These are phyloP conservation scores for Bambusicola thoracicus DNA, from an alignment of 2,113 vertebrate species.

Conservation along the genomic window DNA sequence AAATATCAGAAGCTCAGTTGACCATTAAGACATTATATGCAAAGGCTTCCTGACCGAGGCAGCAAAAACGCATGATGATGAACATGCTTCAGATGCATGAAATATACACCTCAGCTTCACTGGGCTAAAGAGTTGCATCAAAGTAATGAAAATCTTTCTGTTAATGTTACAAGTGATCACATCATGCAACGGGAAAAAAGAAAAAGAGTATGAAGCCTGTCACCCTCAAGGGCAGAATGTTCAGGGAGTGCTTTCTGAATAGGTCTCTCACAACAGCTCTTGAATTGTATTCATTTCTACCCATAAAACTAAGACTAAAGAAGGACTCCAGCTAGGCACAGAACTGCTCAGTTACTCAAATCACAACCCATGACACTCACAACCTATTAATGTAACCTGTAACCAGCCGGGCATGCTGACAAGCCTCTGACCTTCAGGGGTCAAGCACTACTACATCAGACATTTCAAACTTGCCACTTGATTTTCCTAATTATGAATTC, in stretches of 20 bases:
- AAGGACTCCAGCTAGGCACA: not conserved
- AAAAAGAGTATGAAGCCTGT: not conserved
- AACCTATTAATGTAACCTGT: not conserved
- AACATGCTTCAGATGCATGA: not conserved
- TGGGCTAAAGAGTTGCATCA: not conserved
- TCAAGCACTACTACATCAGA: not conserved
- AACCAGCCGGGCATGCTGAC: not conserved
- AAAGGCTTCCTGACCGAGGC: not conserved
- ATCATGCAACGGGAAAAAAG: fast-evolving
- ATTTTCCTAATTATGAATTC: fast-evolving
- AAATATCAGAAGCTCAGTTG: not conserved
- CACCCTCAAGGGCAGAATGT: not conserved
- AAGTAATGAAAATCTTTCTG: not conserved
- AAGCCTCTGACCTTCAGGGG: not conserved
- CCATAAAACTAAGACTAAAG: not conserved
- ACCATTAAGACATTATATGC: not conserved
- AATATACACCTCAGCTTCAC: fast-evolving
- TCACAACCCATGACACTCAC: no score
- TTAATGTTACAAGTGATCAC: fast-evolving
- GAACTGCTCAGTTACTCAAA: not conserved
- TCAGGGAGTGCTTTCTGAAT: not conserved
- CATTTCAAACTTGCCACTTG: not conserved
- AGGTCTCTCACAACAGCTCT: not conserved
- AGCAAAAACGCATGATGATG: not conserved
- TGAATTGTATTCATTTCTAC: not conserved